Evolutionary conservation across 2,888 invertebrate species (phyloP), one percentile per base, ranked within the genome.

Genomic region (Melieria omissa): DNA sequence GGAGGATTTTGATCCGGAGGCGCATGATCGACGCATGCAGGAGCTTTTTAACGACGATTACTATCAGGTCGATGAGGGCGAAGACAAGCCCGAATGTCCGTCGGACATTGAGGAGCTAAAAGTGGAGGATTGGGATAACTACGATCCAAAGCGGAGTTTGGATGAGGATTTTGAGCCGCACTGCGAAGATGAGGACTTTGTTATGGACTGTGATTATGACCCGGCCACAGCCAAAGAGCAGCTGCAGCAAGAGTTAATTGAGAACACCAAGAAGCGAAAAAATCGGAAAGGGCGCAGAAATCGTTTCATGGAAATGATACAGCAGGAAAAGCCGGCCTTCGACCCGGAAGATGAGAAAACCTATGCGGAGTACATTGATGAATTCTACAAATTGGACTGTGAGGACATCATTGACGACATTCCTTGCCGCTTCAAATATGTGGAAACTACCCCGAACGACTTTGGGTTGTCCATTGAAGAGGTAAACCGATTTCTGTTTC

Each of bases 371-470:
- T 97, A 97, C 83, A 91, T 97, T 84, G 96, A 98, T 80, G 97
- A 98, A 86, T 98, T 98, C 85, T 98, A 98, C 84, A 92, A 93
- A 80, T 88, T 98, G 83, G 96, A 98, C 86, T 99, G 95, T 85
- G 99, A 99, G 84, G 99, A 99, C 86, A 91, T 98, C 65, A 93
- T 99, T 64, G 98, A 93, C 0, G 97, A 98, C 83, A 86, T 94
- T 78, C 96, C 96, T 0, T 97, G 97, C 73, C 89, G 95, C 78
- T 99, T 98, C 87, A 97, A 96, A 83, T 99, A 99, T 84, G 90
- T 97, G 45, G 90, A 95, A 84, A 97, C 95, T 0, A 89, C 92
- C 55, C 93, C 97, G 0, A 98, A 98, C 85, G 92, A 93, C 87
- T 99, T 94, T 87, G 99, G 99, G 0, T 88, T 99, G 42, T 91